phyloP scores from a whole-genome alignment of 1,140 invertebrate genomes.

The Argopecten irradians region DNA sequence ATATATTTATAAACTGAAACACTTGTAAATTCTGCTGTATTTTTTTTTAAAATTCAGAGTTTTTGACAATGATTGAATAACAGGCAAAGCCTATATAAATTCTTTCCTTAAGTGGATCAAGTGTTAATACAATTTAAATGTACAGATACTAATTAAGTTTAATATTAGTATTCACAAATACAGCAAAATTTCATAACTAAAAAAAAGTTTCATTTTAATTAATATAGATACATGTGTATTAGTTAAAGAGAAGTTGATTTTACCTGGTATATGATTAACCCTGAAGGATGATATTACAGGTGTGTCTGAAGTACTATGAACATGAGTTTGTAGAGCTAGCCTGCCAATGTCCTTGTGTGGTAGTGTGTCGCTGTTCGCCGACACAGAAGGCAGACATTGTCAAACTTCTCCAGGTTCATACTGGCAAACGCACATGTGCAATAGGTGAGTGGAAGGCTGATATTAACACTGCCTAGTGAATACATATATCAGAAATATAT shows the following conservation, averaged over 20 bases:
- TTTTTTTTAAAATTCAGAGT: too few species aligned
- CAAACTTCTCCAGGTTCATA: slow-evolving; percentile 90
- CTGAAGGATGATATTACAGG: slow-evolving; percentile 70
- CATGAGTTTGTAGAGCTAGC: slow-evolving; percentile 97
- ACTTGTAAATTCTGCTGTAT: too few species aligned
- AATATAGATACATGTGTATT: not conserved
- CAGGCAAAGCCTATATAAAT: too few species aligned
- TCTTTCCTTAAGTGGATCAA: too few species aligned
- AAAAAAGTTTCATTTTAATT: too few species aligned
- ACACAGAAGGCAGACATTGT: slow-evolving; percentile 99
- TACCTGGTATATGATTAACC: not conserved
- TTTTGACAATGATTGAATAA: too few species aligned
- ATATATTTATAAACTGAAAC: too few species aligned
- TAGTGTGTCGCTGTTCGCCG: slow-evolving; percentile 96
- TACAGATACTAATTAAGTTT: too few species aligned
- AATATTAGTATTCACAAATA: too few species aligned
- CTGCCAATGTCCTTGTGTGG: slow-evolving; percentile 94
- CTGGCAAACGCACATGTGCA: slow-evolving; percentile 84
- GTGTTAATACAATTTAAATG: too few species aligned
- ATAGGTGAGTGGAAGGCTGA: slow-evolving; percentile 69
- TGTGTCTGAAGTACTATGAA: slow-evolving; percentile 95
- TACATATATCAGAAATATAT: not conserved
- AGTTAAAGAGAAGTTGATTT: not conserved
- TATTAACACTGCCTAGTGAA: not conserved
- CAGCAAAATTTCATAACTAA: too few species aligned